These are phyloP conservation scores for Aleiodes testaceus DNA, from an alignment of 2,888 invertebrate species.

Conservation along the genomic window DNA sequence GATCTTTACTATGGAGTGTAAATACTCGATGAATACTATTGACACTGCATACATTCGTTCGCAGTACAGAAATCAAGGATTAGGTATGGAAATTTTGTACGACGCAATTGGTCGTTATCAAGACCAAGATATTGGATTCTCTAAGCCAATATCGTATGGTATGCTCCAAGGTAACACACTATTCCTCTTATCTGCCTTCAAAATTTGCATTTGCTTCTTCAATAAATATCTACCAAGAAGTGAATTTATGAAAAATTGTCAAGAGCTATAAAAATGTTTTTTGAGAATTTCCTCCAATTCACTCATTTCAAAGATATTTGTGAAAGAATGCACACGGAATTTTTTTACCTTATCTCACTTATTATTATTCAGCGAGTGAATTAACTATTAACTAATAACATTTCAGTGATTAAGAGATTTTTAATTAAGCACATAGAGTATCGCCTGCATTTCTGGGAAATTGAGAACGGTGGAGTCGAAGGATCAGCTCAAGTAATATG, in stretches of 20 bases:
- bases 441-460: conserved; percentile 68
- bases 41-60: conserved; percentile 70
- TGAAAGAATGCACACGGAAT: neutral
- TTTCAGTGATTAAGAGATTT: conserved; percentile 67
- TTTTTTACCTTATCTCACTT: neutral
- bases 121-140: conserved; percentile 68
- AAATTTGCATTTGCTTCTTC: no score
- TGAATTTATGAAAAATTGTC: conserved; percentile 4
- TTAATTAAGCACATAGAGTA: conserved; percentile 60
- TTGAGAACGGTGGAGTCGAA: conserved; percentile 65
- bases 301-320: neutral
- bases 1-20: conserved; percentile 56
- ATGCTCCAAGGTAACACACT: conserved; percentile 67
- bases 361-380: neutral
- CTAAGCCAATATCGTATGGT: conserved; percentile 67
- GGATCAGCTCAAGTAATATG: conserved; percentile 66
- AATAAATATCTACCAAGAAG: neutral
- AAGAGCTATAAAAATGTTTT: neutral
- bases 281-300: neutral
- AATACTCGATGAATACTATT: conserved; percentile 67
- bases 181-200: no score
- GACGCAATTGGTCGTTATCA: conserved; percentile 61
- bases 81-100: conserved; percentile 63
- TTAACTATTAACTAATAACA: neutral
- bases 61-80: conserved; percentile 64